Percentiles rank a stretch among this genome's conserved stretches.
These are phyloP conservation scores for Budorcas taxicolor DNA, from an alignment of 2,113 vertebrate species.

Conservation along the genomic window DNA sequence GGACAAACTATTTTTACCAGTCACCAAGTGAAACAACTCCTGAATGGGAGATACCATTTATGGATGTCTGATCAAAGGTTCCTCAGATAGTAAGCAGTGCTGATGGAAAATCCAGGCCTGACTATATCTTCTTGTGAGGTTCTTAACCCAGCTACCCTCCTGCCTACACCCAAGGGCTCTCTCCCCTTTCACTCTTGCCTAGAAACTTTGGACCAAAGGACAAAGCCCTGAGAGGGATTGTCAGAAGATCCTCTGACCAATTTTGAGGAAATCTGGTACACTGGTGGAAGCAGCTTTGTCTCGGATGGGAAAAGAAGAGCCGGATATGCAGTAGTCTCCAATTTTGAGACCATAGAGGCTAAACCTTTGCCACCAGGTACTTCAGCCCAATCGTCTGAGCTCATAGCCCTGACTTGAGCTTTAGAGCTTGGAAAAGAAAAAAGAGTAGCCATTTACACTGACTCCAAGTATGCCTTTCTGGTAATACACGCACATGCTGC, in stretches of 20 bases:
- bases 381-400: neutral
- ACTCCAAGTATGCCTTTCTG: neutral
- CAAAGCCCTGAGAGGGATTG: neutral
- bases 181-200: neutral
- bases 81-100: neutral
- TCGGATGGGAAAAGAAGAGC: neutral
- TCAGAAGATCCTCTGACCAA: neutral
- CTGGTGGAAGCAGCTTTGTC: neutral
- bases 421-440: neutral
- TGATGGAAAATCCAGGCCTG: neutral
- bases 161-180: neutral
- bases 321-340: rapidly evolving
- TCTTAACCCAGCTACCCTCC: neutral
- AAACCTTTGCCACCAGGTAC: neutral
- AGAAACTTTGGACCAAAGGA: neutral
- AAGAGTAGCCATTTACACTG: neutral
- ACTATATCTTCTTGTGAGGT: neutral
- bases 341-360: neutral
- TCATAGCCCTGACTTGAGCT: neutral
- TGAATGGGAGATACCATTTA: neutral
- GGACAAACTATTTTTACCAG: neutral
- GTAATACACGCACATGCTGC: neutral
- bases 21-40: neutral
- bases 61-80: neutral
- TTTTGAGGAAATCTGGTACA: neutral